Base-by-base conservation (phyloP, 2,888 invertebrate species). In the Sepiola atlantica region DNA sequence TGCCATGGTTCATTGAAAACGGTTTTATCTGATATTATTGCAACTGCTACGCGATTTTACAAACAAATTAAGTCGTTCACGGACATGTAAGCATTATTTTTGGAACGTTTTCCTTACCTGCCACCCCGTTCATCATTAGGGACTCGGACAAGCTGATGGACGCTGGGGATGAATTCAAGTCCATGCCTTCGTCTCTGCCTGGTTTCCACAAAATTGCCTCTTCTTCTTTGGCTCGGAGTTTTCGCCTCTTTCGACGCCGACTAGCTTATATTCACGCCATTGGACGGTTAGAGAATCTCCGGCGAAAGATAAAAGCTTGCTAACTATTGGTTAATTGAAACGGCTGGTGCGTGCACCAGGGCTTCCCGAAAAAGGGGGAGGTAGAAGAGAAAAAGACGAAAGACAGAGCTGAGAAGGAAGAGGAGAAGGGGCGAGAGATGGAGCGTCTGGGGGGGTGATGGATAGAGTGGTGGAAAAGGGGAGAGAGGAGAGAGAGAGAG, bases 241-340 rank as follows among this genome's bases (percentile, higher is more conserved):
- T 92, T 57, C 93, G 32, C 93, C 54, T 93, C 93, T 54, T n/a
- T 55, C 21, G 55, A 93, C 35, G 91, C 91, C 45, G 28, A 93
- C 55, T 93, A 54, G 93, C 93, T 93, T 57, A 93, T 57, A 57
- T 93, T 93, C 57, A 55, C 57, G 57, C 57, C 93, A 93, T 54
- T 93, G 93, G 93, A 21, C 57, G 57, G 55, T 93, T 93, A 93
- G 93, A 57, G 93, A 54, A 28, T 54, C 54, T 93, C 93, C 32
- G n/a, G 55, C 32, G 93, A 28, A 93, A 93, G 93, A 93, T 93
- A 93, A 93, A 93, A 93, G 93, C 93, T 57, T 93, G 93, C 93
- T 93, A 93, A 93, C 93, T 93, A 93, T 93, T 93, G 93, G 93
- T 93, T 93, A 93, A 93, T 93, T 93, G 93, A 35, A 55, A 54